Evolutionary conservation across 2,797 vertebrate species (phyloP).

Genomic region (Micropoecilia bifurca): DNA sequence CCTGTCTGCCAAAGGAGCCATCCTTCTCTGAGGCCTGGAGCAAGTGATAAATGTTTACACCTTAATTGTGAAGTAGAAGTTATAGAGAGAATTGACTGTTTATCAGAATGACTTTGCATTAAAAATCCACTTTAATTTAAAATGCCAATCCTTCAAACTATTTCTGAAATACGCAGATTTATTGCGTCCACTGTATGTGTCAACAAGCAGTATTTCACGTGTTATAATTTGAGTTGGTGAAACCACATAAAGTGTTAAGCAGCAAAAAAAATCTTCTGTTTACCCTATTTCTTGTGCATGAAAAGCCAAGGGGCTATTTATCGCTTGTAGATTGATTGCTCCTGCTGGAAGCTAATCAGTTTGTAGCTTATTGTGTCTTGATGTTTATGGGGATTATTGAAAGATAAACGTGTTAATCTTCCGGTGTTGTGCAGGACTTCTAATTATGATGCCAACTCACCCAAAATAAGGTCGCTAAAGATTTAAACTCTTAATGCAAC

Average conservation of each 20-base stretch:
- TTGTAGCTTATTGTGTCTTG: slow-evolving; percentile 79
- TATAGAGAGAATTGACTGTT: slow-evolving; percentile 68
- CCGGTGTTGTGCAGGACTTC: slow-evolving; percentile 75
- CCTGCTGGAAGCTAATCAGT: slow-evolving; percentile 77
- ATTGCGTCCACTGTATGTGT: slow-evolving; percentile 33
- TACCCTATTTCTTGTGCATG: slow-evolving; percentile 60
- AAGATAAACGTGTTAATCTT: slow-evolving; percentile 80
- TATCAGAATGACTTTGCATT: slow-evolving; percentile 58
- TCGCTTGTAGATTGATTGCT: slow-evolving; percentile 78
- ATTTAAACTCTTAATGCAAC: slow-evolving; percentile 78
- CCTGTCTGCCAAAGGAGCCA: slow-evolving; percentile 76
- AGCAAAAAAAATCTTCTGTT: slow-evolving; percentile 40
- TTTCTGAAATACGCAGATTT: slow-evolving; percentile 47
- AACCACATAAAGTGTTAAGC: slow-evolving; percentile 39
- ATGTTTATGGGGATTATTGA: slow-evolving; percentile 81
- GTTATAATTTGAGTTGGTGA: slow-evolving; percentile 21
- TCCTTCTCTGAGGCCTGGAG: slow-evolving; percentile 72
- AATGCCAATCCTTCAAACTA: slow-evolving; percentile 59
- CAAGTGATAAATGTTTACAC: slow-evolving; percentile 83
- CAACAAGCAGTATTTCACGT: slow-evolving; percentile 44
- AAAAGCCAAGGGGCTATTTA: slow-evolving; percentile 68
- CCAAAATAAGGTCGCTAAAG: slow-evolving; percentile 77
- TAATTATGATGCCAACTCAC: slow-evolving; percentile 74
- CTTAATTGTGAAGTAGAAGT: slow-evolving; percentile 74
- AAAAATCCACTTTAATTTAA: slow-evolving; percentile 68